phyloP scores from a whole-genome alignment of 2,888 invertebrate species.

The Coenonympha glycerion region DNA sequence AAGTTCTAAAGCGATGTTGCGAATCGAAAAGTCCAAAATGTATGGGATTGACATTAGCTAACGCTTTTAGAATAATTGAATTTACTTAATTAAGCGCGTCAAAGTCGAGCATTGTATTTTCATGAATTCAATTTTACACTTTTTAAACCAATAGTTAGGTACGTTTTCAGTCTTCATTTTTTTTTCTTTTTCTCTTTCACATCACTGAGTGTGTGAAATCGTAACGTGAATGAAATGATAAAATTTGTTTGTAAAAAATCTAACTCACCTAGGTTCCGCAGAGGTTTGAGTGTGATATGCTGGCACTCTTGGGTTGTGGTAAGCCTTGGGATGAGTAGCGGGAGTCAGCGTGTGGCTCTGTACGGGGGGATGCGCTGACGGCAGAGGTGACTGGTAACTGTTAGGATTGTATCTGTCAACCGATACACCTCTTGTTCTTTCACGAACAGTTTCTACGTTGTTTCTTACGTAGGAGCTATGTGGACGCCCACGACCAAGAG shows the following conservation, averaged over 20 bases:
- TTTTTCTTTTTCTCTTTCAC: no score
- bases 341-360: constrained; percentile 67
- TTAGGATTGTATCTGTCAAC: constrained; percentile 68
- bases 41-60: no score
- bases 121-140: no score
- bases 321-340: constrained; percentile 47
- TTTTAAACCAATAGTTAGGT: no score
- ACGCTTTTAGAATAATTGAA: no score
- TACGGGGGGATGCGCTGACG: constrained; percentile 62
- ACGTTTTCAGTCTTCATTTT: no score
- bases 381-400: constrained; percentile 57
- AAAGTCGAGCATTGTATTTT: no score
- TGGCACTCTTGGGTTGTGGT: constrained; percentile 67
- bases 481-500: constrained; percentile 62
- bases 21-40: no score
- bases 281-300: constrained; percentile 69
- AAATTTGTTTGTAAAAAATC: background rate
- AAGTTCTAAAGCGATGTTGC: no score
- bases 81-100: no score
- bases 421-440: constrained; percentile 62
- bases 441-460: constrained; percentile 45
- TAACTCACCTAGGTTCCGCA: constrained; percentile 64
- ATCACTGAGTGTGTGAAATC: no score
- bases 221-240: no score
- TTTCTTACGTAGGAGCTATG: constrained; percentile 52